Base-by-base conservation (phyloP, 2,888 invertebrate genomes). In the Piscicola geometra region DNA sequence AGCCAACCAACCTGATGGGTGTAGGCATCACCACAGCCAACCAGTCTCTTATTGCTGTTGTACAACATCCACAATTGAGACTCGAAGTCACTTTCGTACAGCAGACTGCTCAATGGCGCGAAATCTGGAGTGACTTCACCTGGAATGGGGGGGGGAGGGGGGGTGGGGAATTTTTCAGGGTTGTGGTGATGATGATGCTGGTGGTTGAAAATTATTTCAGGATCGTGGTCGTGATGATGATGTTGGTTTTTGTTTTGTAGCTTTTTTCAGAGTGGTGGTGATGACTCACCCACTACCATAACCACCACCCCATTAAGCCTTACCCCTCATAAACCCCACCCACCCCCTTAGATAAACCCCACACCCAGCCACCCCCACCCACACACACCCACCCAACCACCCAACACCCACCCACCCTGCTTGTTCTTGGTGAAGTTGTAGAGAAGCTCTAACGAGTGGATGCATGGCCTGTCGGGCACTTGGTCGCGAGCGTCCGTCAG, bases 51-150 rank as follows among this genome's bases (percentile, higher is more conserved):
- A 86, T 93, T 93, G 76, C 88, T 87, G 86, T 96, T 94, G 87
- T 92, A 98, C 78, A 98, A 83, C 92, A 96, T 93, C 95, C 97
- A 97, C 85, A 98, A 88, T 86, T 98, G 95, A 9, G 94, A 92
- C 86, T 98, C 97, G 84, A 91, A 94, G 86, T 96, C 95, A 0
- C 92, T 92, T 86, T 99, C 98, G 85, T 99, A 99, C 60, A 99
- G 88, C 83, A 93, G 89, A 82, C 93, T 91, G 84, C 92, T 92
- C 52, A 99, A 88, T 76, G 93, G 83, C 0, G 93, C 90, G 77
- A 91, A 82, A 78, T 83, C 83, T 12, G 83, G 82, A 35, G 80
- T 82, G 60, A 85, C 82, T 86, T 96, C 96, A 1, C 91, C 90
- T 0, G 90, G 28, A n/a, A n/a, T n/a, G n/a, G n/a, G n/a, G n/a